phyloP scores from a whole-genome alignment of 2,797 vertebrate genomes.

The Premnoplex brunnescens region DNA sequence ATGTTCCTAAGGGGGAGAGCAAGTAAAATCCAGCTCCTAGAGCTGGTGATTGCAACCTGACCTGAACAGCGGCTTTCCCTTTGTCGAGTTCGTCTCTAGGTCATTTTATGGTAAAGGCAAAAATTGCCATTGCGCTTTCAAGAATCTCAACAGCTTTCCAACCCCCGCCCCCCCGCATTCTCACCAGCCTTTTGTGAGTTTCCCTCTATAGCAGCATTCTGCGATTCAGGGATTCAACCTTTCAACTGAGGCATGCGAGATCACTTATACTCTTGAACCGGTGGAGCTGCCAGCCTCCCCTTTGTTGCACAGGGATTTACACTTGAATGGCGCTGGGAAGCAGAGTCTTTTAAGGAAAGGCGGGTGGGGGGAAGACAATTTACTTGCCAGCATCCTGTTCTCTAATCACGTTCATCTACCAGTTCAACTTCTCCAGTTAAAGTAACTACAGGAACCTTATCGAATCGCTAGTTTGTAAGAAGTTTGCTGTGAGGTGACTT shows the following conservation, averaged over 20 bases:
- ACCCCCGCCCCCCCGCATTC: background rate
- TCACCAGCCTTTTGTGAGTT: slow-evolving; percentile 25
- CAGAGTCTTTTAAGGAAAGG: background rate
- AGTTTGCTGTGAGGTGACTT: background rate
- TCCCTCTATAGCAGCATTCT: slow-evolving; percentile 3
- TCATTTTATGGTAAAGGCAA: background rate
- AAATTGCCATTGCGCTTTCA: background rate
- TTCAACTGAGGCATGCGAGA: slow-evolving; percentile 44
- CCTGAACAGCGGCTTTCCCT: slow-evolving; percentile 12
- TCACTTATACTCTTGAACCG: slow-evolving; percentile 23
- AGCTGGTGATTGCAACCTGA: background rate
- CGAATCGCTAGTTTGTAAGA: background rate
- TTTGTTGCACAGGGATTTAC: slow-evolving; percentile 44
- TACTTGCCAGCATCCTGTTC: background rate
- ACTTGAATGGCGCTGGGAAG: slow-evolving; percentile 21
- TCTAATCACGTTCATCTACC: background rate
- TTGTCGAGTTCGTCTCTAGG: background rate
- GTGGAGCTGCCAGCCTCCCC: slow-evolving; percentile 12
- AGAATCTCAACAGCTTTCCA: slow-evolving; percentile 3
- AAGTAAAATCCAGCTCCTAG: background rate
- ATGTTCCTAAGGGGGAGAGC: background rate
- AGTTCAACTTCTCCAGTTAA: background rate
- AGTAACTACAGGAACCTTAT: background rate
- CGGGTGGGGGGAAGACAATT: background rate
- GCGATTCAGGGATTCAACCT: slow-evolving; percentile 21